A percentile compares a stretch with the other conserved stretches of the same genome.
These are phyloP conservation scores for Cuniculus paca DNA, from an alignment of 2,797 vertebrate species.

Conservation along the genomic window DNA sequence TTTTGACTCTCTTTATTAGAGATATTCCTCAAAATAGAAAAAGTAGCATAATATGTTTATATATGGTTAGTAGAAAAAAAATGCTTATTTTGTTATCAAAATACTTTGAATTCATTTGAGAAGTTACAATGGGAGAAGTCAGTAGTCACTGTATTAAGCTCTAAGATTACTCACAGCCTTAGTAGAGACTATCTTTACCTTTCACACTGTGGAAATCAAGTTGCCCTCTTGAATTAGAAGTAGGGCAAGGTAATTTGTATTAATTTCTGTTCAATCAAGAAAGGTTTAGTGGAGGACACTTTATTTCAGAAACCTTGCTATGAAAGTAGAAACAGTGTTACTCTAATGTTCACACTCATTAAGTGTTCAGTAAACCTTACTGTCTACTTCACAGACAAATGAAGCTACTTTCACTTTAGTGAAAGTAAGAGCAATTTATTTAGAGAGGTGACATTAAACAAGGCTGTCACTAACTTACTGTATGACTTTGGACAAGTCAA, in stretches of 20 bases:
- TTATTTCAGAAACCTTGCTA: slow-evolving; percentile 74
- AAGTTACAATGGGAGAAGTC: neutral
- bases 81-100: neutral
- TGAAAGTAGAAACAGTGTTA: slow-evolving; percentile 66
- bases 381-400: slow-evolving; percentile 66
- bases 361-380: slow-evolving; percentile 73
- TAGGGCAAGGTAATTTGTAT: slow-evolving; percentile 73
- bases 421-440: slow-evolving; percentile 65
- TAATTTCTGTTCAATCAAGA: slow-evolving; percentile 76
- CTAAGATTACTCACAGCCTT: neutral
- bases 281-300: slow-evolving; percentile 56
- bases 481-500: slow-evolving; percentile 61
- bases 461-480: slow-evolving; percentile 57
- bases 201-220: slow-evolving; percentile 38
- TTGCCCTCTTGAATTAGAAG: slow-evolving; percentile 65
- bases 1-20: neutral
- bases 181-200: neutral
- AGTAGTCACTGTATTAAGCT: neutral
- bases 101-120: slow-evolving; percentile 12
- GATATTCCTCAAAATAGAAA: neutral
- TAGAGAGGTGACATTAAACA: slow-evolving; percentile 71
- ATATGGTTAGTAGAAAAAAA: neutral
- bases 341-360: slow-evolving; percentile 66
- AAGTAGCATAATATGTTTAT: neutral
- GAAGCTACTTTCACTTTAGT: slow-evolving; percentile 60